These are phyloP conservation scores for Premnoplex brunnescens DNA, from an alignment of 2,797 vertebrate species.

Conservation along the genomic window DNA sequence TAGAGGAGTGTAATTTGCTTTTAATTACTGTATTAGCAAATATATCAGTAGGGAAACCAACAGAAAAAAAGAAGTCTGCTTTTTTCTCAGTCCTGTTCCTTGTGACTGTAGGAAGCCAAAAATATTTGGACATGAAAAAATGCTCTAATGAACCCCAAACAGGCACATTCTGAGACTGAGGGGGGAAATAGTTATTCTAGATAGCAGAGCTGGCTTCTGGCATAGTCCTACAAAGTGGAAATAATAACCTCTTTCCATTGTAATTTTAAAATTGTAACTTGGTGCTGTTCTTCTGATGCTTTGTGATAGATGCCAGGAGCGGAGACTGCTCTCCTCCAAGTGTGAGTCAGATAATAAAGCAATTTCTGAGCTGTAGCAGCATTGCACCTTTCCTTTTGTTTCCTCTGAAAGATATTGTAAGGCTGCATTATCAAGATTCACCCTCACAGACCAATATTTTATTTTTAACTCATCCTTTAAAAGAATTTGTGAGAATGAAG, in stretches of 20 bases:
- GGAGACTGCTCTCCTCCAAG: neutral
- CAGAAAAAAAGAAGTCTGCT: neutral
- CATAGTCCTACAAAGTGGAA: neutral
- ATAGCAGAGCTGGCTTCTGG: slow-evolving; percentile 2
- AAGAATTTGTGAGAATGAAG: neutral
- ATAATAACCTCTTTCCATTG: slow-evolving; percentile 18
- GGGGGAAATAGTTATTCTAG: slow-evolving; percentile 2
- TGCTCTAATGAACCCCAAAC: neutral
- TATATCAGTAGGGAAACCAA: neutral
- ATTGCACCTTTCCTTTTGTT: slow-evolving; percentile 51
- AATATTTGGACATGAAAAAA: slow-evolving; percentile 19
- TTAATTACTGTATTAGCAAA: slow-evolving; percentile 54
- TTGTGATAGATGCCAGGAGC: slow-evolving; percentile 43
- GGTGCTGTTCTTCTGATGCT: neutral
- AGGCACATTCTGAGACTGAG: neutral
- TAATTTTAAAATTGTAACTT: slow-evolving; percentile 50
- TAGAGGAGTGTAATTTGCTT: slow-evolving; percentile 46
- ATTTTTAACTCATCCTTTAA: slow-evolving; percentile 34
- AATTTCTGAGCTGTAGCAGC: slow-evolving; percentile 50
- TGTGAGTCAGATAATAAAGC: slow-evolving; percentile 59
- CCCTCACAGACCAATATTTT: neutral
- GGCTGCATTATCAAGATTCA: slow-evolving; percentile 26
- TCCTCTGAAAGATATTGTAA: slow-evolving; percentile 24
- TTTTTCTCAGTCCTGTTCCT: slow-evolving; percentile 21
- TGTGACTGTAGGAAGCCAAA: slow-evolving; percentile 5